Conservation (phyloP, 2,797 vertebrate species). For the Tinamus major region DNA sequence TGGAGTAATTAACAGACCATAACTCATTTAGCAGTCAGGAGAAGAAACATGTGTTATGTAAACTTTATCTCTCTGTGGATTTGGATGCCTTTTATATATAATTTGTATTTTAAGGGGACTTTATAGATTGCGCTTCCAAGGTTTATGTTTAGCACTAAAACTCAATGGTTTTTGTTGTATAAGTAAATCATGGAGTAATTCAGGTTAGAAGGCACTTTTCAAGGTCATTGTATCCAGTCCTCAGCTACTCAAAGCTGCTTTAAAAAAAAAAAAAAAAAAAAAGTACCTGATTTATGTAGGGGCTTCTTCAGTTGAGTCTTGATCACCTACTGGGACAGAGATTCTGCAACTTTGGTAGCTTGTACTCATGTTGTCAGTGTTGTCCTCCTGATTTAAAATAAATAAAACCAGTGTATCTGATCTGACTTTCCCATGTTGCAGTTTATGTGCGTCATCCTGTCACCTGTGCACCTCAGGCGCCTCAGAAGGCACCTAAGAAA, state of each 20-base stretch:
- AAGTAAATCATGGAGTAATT: not conserved
- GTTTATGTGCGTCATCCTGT: not conserved
- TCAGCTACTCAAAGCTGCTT: not conserved
- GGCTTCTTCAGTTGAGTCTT: not conserved
- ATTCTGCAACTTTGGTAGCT: not conserved
- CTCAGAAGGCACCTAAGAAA: too few relatives aligned
- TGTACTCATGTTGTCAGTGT: not conserved
- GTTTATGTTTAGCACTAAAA: not conserved
- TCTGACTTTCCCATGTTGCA: not conserved
- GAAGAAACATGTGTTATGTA: conserved; percentile 9
- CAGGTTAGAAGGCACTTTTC: not conserved
- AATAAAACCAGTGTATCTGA: not conserved
- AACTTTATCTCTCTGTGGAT: not conserved
- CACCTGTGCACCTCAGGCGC: not conserved
- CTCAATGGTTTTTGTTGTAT: not conserved
- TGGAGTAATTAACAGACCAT: conserved; percentile 29
- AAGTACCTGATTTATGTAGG: not conserved
- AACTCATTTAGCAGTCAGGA: conserved; percentile 30
- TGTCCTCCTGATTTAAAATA: not conserved
- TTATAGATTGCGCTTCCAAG: not conserved
- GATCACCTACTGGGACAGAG: not conserved
- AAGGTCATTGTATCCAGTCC: not conserved
- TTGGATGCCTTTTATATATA: not conserved
- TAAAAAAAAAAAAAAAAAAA: too few relatives aligned
- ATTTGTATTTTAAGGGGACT: too few relatives aligned